Evolutionary conservation across 1,140 invertebrate genomes (phyloP).

Genomic region (Atopsyche davidsoni): DNA sequence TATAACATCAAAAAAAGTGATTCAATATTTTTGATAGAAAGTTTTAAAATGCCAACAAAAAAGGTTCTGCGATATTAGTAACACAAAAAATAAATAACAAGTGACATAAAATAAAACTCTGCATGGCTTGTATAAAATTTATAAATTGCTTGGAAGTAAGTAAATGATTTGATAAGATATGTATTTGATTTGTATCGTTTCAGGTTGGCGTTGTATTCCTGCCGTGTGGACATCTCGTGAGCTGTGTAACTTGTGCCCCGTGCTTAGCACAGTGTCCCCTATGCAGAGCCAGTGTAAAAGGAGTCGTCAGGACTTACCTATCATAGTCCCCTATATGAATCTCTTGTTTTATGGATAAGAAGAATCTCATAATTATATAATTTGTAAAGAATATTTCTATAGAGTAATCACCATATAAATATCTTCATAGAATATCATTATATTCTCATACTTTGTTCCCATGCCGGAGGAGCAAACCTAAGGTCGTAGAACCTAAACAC

Average conservation of each 20-base stretch:
- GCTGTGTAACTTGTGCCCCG: slow-evolving; percentile 77
- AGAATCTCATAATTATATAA: background rate
- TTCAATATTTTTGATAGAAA: no score
- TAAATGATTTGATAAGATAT: no score
- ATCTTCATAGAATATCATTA: no score
- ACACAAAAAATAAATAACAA: no score
- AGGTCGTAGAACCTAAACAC: background rate
- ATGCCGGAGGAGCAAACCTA: background rate
- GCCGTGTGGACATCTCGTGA: slow-evolving; percentile 84
- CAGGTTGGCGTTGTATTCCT: slow-evolving; percentile 78
- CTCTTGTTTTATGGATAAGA: background rate
- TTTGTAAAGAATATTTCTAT: background rate
- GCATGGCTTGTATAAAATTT: no score
- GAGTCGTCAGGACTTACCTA: slow-evolving; percentile 71
- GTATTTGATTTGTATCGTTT: no score
- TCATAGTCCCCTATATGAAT: slow-evolving; percentile 49
- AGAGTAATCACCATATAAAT: background rate
- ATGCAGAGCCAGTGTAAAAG: slow-evolving; percentile 67
- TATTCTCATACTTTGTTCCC: background rate
- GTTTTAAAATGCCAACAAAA: no score
- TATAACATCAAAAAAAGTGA: no score
- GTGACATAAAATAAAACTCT: no score
- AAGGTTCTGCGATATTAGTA: no score
- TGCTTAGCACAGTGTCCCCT: slow-evolving; percentile 74
- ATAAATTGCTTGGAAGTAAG: no score